Evolutionary conservation across 1,140 invertebrate genomes (phyloP).

Genomic region (Potamilus streckersoni): DNA sequence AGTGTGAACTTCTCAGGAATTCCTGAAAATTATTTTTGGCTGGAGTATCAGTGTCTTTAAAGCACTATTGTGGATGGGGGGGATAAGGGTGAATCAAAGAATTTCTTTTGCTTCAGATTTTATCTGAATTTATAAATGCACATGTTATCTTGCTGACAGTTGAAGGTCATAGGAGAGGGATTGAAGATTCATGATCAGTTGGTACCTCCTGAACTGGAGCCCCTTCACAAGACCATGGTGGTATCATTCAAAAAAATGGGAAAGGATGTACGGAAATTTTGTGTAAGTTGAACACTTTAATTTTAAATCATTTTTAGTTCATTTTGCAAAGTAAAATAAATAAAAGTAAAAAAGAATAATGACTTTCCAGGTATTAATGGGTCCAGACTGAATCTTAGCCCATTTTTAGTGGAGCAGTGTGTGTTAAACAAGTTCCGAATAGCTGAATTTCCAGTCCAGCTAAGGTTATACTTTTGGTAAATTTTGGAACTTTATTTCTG

Average conservation of each 20-base stretch:
- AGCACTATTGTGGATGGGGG: slow-evolving; percentile 1
- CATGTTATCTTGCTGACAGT: slow-evolving; percentile 53
- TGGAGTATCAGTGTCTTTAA: slow-evolving; percentile 5
- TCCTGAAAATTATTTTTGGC: not conserved
- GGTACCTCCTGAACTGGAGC: slow-evolving; percentile 84
- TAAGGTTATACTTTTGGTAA: too few relatives aligned
- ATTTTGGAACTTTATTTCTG: too few relatives aligned
- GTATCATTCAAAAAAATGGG: slow-evolving; percentile 86
- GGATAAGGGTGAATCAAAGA: not conserved
- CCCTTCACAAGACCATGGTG: slow-evolving; percentile 86
- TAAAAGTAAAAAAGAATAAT: too few relatives aligned
- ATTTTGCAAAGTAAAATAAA: too few relatives aligned
- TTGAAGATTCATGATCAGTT: slow-evolving; percentile 84
- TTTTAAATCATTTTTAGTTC: not conserved
- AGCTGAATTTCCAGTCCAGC: too few relatives aligned
- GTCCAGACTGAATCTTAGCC: too few relatives aligned
- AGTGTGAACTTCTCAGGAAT: not conserved
- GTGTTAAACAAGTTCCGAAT: too few relatives aligned
- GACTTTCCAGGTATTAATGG: too few relatives aligned
- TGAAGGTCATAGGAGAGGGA: slow-evolving; percentile 82
- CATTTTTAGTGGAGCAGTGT: too few relatives aligned
- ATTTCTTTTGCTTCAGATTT: slow-evolving; percentile 8
- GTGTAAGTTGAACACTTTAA: slow-evolving; percentile 1
- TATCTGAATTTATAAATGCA: not conserved
- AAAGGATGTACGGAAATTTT: slow-evolving; percentile 73